phyloP scores from a whole-genome alignment of 1,140 invertebrate genomes.

The Ceratosolen solmsi region DNA sequence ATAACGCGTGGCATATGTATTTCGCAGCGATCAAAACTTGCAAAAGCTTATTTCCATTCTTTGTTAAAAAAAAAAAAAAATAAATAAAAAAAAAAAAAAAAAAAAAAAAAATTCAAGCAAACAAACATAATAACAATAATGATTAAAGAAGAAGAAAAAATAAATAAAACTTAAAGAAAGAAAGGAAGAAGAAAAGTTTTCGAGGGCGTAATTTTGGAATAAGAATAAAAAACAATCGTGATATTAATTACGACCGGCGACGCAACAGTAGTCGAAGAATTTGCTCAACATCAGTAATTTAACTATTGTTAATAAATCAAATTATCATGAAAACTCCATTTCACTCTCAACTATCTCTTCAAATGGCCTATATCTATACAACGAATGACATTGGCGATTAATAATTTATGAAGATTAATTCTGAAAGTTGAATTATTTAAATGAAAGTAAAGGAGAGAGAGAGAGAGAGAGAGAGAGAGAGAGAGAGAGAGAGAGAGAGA shows the following conservation, averaged over 20 bases:
- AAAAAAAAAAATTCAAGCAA: background rate
- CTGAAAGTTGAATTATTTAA: background rate
- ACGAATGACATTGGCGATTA: background rate
- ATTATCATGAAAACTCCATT: conserved; percentile 9
- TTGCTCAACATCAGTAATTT: background rate
- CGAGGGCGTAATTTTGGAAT: conserved; percentile 9
- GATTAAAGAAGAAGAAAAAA: no score
- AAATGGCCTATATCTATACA: background rate
- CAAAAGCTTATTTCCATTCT: background rate
- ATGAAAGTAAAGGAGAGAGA: no score
- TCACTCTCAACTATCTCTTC: background rate
- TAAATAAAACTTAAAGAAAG: no score
- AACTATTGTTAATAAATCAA: conserved; percentile 34
- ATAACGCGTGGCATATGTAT: conserved; percentile 33
- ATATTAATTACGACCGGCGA: background rate
- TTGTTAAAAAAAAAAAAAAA: background rate
- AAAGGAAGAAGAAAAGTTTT: background rate
- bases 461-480: no score
- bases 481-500: no score
- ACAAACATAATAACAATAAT: no score
- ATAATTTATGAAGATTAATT: background rate
- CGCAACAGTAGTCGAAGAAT: background rate
- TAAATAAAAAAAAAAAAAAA: no score
- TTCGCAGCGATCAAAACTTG: conserved; percentile 8
- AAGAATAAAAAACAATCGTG: background rate